Conservation (phyloP, 1,140 invertebrate species). For the Macrobrachium nipponense region DNA sequence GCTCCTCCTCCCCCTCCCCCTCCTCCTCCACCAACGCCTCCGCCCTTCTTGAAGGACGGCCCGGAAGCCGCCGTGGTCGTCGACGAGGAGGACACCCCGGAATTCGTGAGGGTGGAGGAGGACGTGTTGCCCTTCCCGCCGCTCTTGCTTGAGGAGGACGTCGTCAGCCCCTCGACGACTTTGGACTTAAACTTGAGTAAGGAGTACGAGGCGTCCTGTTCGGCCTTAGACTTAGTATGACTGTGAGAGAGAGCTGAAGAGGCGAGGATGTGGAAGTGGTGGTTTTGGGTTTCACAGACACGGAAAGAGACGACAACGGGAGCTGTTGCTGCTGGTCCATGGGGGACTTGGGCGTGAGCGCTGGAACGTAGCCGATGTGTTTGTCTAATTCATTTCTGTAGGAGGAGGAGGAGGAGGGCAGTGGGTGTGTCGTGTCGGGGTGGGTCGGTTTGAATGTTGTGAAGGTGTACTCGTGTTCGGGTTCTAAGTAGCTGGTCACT, state of each 20-base stretch:
- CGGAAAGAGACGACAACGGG: slow-evolving; percentile 30
- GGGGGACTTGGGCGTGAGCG: slow-evolving; percentile 31
- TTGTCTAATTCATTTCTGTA: not conserved
- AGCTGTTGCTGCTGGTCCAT: slow-evolving; percentile 3
- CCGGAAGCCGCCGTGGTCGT: not conserved
- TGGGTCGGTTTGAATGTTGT: slow-evolving; percentile 56
- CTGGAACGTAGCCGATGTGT: slow-evolving; percentile 42
- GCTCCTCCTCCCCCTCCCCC: not conserved
- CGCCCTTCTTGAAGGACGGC: slow-evolving; percentile 24
- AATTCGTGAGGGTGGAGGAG: slow-evolving; percentile 23
- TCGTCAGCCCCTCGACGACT: slow-evolving; percentile 3
- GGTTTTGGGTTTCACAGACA: slow-evolving; percentile 56
- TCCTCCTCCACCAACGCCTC: too few relatives aligned
- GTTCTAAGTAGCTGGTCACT: slow-evolving; percentile 57
- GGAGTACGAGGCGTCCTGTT: slow-evolving; percentile 33
- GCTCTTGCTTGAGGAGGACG: not conserved
- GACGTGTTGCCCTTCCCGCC: slow-evolving; percentile 19
- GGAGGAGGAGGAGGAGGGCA: too few relatives aligned
- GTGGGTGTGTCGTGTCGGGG: not conserved
- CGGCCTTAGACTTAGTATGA: slow-evolving; percentile 24
- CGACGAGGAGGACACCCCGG: slow-evolving; percentile 9
- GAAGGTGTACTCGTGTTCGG: slow-evolving; percentile 58
- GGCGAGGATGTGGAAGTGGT: not conserved
- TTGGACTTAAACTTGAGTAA: slow-evolving; percentile 51
- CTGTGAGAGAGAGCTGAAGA: not conserved